Base-by-base conservation (phyloP, 2,888 invertebrate species). In the Pristionchus entomophagus region DNA sequence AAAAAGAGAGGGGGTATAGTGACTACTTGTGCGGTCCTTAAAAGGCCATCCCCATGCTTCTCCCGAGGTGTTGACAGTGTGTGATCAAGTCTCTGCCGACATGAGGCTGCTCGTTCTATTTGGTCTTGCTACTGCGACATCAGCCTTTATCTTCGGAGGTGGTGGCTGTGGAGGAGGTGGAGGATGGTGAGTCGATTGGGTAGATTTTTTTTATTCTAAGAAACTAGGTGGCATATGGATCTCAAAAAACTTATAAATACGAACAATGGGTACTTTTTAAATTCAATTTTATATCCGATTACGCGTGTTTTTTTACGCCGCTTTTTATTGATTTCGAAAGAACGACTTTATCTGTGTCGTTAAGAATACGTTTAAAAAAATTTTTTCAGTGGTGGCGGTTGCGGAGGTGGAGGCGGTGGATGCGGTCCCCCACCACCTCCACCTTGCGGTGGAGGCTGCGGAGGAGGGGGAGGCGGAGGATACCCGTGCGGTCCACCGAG, bases 151-250 rank as follows among this genome's bases (percentile, higher is more conserved):
- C 12, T 73, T 73, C 26, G 73, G 73, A 29, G 73, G 73, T 3
- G 73, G 73, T 3, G 73, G 73, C n/a, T 73, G 73, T n/a, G 73
- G 73, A 26, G 73, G 73, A 19, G 69, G 69, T n/a, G 73, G 73
- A 73, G 73, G 73, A 14, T 73, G 73, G 73, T 73, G 17, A 73
- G 73, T n/a, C 22, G 8, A 8, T 59, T 59, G n/a, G 2, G 19
- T 32, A 12, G n/a, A 65, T 38, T 69, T 6, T n/a, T n/a, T 38
- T 19, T n/a, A 38, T 4, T 69, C n/a, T 56, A n/a, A n/a, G n/a
- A n/a, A n/a, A n/a, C n/a, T n/a, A n/a, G n/a, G n/a, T n/a, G n/a
- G n/a, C n/a, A n/a, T n/a, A n/a, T n/a, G n/a, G n/a, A n/a, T n/a
- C n/a, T n/a, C n/a, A n/a, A n/a, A n/a, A n/a, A n/a, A n/a, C n/a